Conservation (phyloP, 2,113 vertebrate species). For the Plecturocebus donacophilus region DNA sequence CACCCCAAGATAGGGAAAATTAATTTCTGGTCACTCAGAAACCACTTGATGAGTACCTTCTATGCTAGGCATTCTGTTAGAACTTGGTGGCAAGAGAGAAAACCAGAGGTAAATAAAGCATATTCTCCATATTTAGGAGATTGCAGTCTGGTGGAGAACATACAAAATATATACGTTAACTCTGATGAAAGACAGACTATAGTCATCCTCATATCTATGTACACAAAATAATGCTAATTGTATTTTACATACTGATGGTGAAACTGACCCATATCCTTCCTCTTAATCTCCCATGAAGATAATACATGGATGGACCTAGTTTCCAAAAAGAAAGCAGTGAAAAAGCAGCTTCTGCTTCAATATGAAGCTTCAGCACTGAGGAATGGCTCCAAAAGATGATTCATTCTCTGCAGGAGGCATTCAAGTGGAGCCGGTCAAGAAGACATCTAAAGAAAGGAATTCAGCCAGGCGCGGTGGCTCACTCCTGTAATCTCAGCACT, state of each 20-base stretch:
- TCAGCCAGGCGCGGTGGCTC: too few relatives aligned
- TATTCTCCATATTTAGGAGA: background rate
- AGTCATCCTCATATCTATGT: background rate
- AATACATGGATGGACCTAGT: background rate
- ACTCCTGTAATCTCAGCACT: too few relatives aligned
- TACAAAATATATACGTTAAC: background rate
- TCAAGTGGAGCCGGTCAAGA: background rate
- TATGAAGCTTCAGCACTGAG: background rate
- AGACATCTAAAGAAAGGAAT: background rate
- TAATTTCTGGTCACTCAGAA: background rate
- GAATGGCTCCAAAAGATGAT: background rate
- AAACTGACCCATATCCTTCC: background rate
- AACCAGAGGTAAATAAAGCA: background rate
- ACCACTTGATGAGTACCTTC: background rate
- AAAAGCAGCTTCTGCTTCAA: background rate
- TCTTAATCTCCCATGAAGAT: background rate
- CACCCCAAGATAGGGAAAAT: background rate
- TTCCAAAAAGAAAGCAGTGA: background rate
- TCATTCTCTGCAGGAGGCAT: background rate
- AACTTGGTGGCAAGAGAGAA: background rate
- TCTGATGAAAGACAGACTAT: background rate
- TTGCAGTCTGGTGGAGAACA: background rate
- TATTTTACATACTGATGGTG: background rate
- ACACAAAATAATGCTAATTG: background rate
- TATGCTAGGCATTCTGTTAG: background rate